A percentile compares a stretch with the other conserved stretches of the same genome.
Evolutionary conservation across 2,113 vertebrate genomes (phyloP).

Genomic region (Laticauda laticaudata): DNA sequence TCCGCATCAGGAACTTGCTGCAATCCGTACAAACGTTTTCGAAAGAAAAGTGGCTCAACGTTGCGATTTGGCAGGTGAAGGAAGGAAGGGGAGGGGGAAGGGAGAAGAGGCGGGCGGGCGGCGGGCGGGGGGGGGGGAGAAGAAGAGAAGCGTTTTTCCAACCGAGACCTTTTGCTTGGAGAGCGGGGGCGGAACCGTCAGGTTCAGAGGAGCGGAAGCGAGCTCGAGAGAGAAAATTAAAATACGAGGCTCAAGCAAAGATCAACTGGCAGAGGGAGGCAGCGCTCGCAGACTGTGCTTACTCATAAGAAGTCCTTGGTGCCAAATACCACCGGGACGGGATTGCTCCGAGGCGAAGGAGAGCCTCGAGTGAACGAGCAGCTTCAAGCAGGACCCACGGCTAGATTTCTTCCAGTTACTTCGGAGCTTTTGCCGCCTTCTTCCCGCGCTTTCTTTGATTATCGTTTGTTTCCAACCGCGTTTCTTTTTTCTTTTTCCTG

Average conservation of each 20-base stretch:
- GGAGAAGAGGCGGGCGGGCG: neutral
- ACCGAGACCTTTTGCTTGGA: slow-evolving; percentile 57
- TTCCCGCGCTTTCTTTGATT: neutral
- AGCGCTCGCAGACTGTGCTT: neutral
- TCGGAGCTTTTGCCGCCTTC: slow-evolving; percentile 2
- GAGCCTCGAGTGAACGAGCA: neutral
- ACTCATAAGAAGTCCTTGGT: neutral
- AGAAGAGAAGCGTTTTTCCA: slow-evolving; percentile 52
- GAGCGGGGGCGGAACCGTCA: slow-evolving; percentile 58
- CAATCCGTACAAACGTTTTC: slow-evolving; percentile 84
- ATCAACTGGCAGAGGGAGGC: neutral
- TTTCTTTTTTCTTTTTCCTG: too few relatives aligned
- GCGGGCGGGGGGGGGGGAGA: too few relatives aligned
- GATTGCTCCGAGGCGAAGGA: neutral
- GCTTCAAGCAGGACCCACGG: neutral
- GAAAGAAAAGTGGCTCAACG: slow-evolving; percentile 75
- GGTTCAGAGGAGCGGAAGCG: slow-evolving; percentile 60
- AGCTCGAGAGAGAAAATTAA: slow-evolving; percentile 4
- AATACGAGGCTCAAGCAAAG: neutral
- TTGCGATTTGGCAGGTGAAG: slow-evolving; percentile 55
- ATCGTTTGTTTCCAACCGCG: too few relatives aligned
- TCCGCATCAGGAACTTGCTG: slow-evolving; percentile 68
- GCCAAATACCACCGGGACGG: neutral
- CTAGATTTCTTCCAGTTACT: slow-evolving; percentile 8
- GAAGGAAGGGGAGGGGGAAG: neutral